phyloP scores from a whole-genome alignment of 2,888 invertebrate genomes.

The Drosophila neutralis region DNA sequence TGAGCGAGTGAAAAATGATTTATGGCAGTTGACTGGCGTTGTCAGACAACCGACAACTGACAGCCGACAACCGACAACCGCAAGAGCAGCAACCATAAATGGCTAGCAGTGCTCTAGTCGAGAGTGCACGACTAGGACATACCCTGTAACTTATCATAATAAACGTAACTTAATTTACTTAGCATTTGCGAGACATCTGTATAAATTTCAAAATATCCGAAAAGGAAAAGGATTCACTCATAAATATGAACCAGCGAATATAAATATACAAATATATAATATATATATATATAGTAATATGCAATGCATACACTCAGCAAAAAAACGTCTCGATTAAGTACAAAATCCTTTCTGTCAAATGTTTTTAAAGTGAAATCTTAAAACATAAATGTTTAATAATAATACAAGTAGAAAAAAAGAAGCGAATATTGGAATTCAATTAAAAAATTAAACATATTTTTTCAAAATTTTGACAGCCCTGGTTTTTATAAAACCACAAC shows the following conservation, averaged over 20 bases:
- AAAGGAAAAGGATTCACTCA: not conserved
- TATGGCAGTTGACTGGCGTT: slow-evolving; percentile 43
- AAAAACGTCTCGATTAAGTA: not conserved
- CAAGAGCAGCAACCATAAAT: slow-evolving; percentile 13
- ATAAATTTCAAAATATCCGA: not conserved
- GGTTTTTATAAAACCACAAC: not conserved
- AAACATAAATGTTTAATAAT: too few species aligned
- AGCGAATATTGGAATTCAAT: not conserved
- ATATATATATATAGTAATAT: not conserved
- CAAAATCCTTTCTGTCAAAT: not conserved
- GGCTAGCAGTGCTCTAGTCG: not conserved
- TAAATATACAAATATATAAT: not conserved
- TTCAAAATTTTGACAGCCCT: not conserved
- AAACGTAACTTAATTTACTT: not conserved
- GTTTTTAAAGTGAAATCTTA: not conserved
- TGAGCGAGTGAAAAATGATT: slow-evolving; percentile 44
- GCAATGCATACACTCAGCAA: not conserved
- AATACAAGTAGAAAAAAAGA: too few species aligned
- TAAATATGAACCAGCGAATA: not conserved
- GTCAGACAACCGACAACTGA: slow-evolving; percentile 30
- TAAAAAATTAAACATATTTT: not conserved
- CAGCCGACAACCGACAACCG: slow-evolving; percentile 23
- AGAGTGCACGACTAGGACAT: not conserved
- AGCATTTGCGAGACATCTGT: not conserved
- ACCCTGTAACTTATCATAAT: not conserved